Percentiles rank a stretch among this genome's conserved stretches.
Evolutionary conservation across 92 coral and sea anemone genomes (phyloP).

Genomic region (Zoanthus sociatus): DNA sequence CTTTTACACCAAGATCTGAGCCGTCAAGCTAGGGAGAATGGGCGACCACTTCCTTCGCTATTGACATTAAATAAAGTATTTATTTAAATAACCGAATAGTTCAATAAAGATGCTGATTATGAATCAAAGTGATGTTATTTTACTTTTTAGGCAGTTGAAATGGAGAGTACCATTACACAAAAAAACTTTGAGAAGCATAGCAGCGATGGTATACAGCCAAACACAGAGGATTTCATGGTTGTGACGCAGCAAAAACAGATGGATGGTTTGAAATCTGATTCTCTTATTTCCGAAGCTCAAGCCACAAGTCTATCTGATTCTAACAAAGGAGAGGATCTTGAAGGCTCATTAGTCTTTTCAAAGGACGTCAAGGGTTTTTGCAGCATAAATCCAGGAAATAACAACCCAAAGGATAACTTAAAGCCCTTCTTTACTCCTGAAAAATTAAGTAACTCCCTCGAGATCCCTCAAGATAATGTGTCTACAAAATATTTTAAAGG

Average conservation of each 20-base stretch:
- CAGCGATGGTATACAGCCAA: not conserved
- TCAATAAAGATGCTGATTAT: not conserved
- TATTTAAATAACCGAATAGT: not conserved
- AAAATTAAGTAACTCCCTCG: not conserved
- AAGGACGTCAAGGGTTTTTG: not conserved
- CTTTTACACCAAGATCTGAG: no score
- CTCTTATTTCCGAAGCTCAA: not conserved
- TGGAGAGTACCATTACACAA: conserved; percentile 1
- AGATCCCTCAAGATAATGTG: conserved; percentile 5
- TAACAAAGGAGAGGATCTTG: not conserved
- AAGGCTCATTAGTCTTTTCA: not conserved
- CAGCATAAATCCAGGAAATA: not conserved
- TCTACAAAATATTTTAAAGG: not conserved
- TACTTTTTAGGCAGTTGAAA: conserved; percentile 17
- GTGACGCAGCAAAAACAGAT: not conserved
- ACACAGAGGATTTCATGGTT: not conserved
- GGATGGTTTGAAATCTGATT: not conserved
- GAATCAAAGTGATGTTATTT: not conserved
- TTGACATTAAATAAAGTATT: no score
- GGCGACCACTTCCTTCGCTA: no score
- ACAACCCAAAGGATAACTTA: not conserved
- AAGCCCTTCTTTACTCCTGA: not conserved
- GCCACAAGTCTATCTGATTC: not conserved
- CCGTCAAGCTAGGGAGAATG: no score
- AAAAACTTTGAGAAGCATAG: not conserved